Evolutionary conservation across 92 coral and sea anemone species (phyloP).

Genomic region (Parazoanthus darwini): DNA sequence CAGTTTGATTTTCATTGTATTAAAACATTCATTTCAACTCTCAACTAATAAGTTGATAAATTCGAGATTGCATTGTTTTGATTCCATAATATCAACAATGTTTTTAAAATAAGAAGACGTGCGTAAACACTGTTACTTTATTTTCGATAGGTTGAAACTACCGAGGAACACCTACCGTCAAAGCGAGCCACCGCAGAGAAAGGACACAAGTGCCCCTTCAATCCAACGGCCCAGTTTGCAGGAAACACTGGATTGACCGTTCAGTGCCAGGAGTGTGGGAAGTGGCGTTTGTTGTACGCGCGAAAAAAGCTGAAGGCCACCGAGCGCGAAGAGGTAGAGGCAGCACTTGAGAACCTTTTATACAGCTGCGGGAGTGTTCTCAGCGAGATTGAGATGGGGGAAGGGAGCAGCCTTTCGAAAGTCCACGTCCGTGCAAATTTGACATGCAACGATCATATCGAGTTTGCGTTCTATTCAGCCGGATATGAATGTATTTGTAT

Average conservation of each 20-base stretch:
- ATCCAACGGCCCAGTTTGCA: not conserved
- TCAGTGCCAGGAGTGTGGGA: not conserved
- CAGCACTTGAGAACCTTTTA: slow-evolving; percentile 39
- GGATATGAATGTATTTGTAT: no score
- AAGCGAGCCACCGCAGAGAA: not conserved
- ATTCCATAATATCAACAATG: slow-evolving; percentile 32
- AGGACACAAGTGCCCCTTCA: no score
- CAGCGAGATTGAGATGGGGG: no score
- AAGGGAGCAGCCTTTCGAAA: no score
- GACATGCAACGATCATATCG: not conserved
- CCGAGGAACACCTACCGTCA: not conserved
- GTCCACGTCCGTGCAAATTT: no score
- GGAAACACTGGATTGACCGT: not conserved
- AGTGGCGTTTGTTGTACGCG: not conserved
- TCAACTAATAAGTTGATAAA: slow-evolving; percentile 24
- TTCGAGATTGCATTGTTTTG: slow-evolving; percentile 34
- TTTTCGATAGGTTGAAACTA: slow-evolving; percentile 2
- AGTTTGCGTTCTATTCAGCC: no score
- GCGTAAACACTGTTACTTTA: slow-evolving; percentile 35
- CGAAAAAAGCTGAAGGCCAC: not conserved
- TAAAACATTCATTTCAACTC: slow-evolving; percentile 34
- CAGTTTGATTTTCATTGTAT: slow-evolving; percentile 31
- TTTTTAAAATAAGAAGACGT: no score
- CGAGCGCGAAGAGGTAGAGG: slow-evolving; percentile 40
- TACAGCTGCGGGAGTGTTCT: no score